Evolutionary conservation across 2,113 vertebrate genomes (phyloP).

Genomic region (Montifringilla adamsi): DNA sequence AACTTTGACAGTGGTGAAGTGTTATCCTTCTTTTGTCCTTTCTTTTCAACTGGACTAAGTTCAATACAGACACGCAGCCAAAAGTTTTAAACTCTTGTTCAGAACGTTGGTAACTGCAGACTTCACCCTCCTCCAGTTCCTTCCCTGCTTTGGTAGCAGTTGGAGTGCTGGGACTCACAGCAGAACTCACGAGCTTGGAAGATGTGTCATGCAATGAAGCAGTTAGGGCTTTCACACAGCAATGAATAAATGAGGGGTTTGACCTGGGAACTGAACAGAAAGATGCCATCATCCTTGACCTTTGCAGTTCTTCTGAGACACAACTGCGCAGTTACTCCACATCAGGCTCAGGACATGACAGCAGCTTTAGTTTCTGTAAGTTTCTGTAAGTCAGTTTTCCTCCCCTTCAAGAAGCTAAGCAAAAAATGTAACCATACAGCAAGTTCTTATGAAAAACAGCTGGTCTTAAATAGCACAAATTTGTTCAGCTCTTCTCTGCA

Average conservation of each 20-base stretch:
- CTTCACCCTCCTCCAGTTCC: background rate
- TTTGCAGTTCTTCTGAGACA: background rate
- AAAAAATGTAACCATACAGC: background rate
- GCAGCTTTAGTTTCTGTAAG: background rate
- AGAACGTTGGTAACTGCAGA: background rate
- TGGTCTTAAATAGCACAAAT: background rate
- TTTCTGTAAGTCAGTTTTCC: background rate
- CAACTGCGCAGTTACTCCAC: background rate
- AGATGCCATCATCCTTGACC: background rate
- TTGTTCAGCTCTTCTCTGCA: background rate
- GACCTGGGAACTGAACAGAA: background rate
- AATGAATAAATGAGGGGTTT: background rate
- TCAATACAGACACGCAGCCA: background rate
- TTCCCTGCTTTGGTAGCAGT: background rate
- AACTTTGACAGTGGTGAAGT: background rate
- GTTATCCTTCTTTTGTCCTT: background rate
- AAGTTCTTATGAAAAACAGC: background rate
- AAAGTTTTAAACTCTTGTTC: background rate
- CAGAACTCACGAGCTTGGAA: background rate
- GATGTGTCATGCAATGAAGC: background rate
- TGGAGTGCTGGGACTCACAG: background rate
- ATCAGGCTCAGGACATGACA: background rate
- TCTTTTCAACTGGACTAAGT: background rate
- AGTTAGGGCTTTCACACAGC: background rate
- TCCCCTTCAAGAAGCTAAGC: background rate